These are phyloP conservation scores for Bedellia somnulentella DNA, from an alignment of 2,888 invertebrate genomes.

Conservation along the genomic window DNA sequence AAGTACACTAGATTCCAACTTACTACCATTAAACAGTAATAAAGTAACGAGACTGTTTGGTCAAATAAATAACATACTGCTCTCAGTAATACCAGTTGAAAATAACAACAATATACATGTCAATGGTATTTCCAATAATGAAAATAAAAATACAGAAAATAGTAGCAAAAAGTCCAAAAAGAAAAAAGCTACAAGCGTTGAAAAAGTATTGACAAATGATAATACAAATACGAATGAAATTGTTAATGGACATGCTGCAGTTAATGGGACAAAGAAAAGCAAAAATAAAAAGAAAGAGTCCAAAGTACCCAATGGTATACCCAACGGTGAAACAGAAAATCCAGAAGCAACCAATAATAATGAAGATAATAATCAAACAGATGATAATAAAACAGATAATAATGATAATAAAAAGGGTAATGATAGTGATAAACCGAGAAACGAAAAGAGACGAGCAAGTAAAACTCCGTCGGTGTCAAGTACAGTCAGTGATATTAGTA, in stretches of 20 bases:
- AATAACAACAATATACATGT: not conserved
- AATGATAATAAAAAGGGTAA: slow-evolving; percentile 11
- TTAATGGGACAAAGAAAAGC: slow-evolving; percentile 4
- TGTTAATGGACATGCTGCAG: slow-evolving; percentile 6
- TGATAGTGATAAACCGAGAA: slow-evolving; percentile 4
- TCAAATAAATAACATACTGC: too few relatives aligned
- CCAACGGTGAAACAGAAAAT: slow-evolving; percentile 8
- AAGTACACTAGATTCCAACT: too few relatives aligned
- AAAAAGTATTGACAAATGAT: slow-evolving; percentile 8
- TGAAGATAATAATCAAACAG: slow-evolving; percentile 7
- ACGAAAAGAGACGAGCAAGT: slow-evolving; percentile 15
- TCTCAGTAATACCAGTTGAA: too few relatives aligned
- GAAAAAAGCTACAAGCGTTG: not conserved
- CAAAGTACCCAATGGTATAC: slow-evolving; percentile 5
- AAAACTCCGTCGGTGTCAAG: slow-evolving; percentile 37
- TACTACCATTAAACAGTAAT: too few relatives aligned
- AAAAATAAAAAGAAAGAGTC: slow-evolving; percentile 7
- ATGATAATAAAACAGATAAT: slow-evolving; percentile 2
- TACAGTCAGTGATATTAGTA: slow-evolving; percentile 34
- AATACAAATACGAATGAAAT: slow-evolving; percentile 13
- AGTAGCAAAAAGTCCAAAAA: slow-evolving; percentile 1
- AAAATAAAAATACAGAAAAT: not conserved
- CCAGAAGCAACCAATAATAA: slow-evolving; percentile 6
- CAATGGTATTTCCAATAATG: too few relatives aligned
- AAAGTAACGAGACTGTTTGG: not conserved